These are phyloP conservation scores for Nycticebus coucang DNA, from an alignment of 2,113 vertebrate genomes.

Conservation along the genomic window DNA sequence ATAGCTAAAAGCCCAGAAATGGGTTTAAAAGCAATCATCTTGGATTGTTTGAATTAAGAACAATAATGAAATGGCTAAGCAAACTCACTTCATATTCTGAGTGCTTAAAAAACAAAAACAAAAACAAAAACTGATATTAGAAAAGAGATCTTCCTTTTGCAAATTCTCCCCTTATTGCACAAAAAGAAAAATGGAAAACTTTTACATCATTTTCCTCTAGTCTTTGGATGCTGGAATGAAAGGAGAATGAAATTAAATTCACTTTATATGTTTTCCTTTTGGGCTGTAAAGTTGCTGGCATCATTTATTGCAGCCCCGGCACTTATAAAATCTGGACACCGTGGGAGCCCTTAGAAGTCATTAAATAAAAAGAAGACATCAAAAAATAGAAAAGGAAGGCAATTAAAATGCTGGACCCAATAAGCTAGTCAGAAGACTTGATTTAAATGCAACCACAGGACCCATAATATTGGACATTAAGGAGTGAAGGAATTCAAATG, in stretches of 20 bases:
- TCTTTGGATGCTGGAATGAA: conserved; percentile 53
- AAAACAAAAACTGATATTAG: conserved; percentile 46
- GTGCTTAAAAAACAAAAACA: background rate
- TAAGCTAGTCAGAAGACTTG: conserved; percentile 65
- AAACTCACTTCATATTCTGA: background rate
- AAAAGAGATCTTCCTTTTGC: conserved; percentile 6
- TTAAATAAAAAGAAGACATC: conserved; percentile 76
- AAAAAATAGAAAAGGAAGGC: conserved; percentile 68
- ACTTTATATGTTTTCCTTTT: conserved; percentile 59
- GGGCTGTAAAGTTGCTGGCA: conserved; percentile 53
- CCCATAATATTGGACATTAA: conserved; percentile 39
- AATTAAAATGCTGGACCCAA: conserved; percentile 67
- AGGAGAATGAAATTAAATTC: conserved; percentile 70
- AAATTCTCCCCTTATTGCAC: conserved; percentile 48
- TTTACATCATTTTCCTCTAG: conserved; percentile 50
- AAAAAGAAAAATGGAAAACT: conserved; percentile 5
- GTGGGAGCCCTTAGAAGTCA: conserved; percentile 64
- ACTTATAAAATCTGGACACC: conserved; percentile 72
- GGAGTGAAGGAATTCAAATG: conserved; percentile 24
- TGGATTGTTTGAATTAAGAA: conserved; percentile 68
- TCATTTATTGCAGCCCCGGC: conserved; percentile 33
- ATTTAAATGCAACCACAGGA: conserved; percentile 62
- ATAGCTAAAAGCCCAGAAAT: conserved; percentile 55
- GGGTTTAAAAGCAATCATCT: conserved; percentile 48
- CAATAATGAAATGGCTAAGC: conserved; percentile 47